Evolutionary conservation across 2,797 vertebrate genomes (phyloP).

Genomic region (Argentina silus): DNA sequence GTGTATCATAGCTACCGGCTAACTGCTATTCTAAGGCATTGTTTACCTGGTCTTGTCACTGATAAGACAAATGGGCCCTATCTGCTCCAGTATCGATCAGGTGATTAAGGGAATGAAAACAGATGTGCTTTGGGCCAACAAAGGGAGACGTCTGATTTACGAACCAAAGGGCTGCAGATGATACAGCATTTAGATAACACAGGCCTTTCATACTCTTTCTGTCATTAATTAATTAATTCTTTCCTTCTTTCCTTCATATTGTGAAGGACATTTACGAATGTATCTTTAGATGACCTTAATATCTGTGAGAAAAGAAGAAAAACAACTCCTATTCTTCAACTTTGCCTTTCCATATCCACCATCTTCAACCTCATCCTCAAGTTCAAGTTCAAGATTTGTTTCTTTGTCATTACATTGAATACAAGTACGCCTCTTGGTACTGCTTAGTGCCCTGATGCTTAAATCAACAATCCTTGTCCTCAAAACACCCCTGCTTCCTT

Average conservation of each 20-base stretch:
- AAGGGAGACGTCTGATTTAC: slow-evolving; percentile 34
- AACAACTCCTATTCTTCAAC: too few species aligned
- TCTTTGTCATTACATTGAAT: too few species aligned
- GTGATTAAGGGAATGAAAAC: slow-evolving; percentile 58
- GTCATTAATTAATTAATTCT: too few species aligned
- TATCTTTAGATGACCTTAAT: too few species aligned
- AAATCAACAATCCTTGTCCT: slow-evolving; percentile 28
- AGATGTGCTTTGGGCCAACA: slow-evolving; percentile 33
- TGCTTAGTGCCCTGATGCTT: slow-evolving; percentile 14
- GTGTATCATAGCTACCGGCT: background rate
- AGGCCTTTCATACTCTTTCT: slow-evolving; percentile 18
- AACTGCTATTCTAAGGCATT: background rate
- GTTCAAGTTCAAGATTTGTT: too few species aligned
- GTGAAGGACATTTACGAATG: too few species aligned
- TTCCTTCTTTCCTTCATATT: background rate
- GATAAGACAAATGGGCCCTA: slow-evolving; percentile 44
- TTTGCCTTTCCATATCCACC: too few species aligned
- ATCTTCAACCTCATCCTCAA: too few species aligned
- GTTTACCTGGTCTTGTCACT: slow-evolving; percentile 28
- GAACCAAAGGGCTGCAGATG: slow-evolving; percentile 3
- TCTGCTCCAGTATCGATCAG: slow-evolving; percentile 51
- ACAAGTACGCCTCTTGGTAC: background rate
- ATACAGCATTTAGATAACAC: slow-evolving; percentile 16
- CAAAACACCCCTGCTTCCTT: background rate
- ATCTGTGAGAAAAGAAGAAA: too few species aligned